Percentiles rank a stretch among this genome's conserved stretches.
Conservation (phyloP, 1,140 invertebrate species). For the Scaptomyza graminum region DNA sequence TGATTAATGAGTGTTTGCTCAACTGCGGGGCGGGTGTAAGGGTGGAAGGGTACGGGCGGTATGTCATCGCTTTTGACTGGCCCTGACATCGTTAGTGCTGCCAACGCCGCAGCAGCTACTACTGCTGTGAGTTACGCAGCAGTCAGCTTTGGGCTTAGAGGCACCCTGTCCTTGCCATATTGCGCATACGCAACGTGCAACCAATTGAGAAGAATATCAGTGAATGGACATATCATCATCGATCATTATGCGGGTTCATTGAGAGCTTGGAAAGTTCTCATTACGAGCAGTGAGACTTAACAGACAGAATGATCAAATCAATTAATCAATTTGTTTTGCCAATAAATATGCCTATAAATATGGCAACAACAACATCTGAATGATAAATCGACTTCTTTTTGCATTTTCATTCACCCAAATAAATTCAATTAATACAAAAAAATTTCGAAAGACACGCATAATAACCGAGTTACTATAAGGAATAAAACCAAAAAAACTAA, state of each 20-base stretch:
- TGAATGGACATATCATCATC: constrained; percentile 45
- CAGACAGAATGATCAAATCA: constrained; percentile 39
- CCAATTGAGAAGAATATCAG: constrained; percentile 1
- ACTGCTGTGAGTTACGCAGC: constrained; percentile 45
- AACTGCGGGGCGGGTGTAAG: neutral
- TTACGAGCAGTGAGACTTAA: constrained; percentile 17
- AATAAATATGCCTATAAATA: constrained; percentile 76
- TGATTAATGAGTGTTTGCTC: constrained; percentile 50
- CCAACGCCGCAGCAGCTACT: constrained; percentile 34
- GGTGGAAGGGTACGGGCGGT: neutral
- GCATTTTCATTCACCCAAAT: constrained; percentile 66
- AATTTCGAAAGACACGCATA: constrained; percentile 57
- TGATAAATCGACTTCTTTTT: constrained; percentile 68
- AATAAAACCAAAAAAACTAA: constrained; percentile 45
- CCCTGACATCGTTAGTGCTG: constrained; percentile 51
- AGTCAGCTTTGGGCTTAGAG: constrained; percentile 20
- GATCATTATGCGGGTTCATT: constrained; percentile 41
- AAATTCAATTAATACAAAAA: constrained; percentile 67
- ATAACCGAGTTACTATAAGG: constrained; percentile 30
- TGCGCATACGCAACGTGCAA: constrained; percentile 48
- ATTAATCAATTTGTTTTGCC: constrained; percentile 81
- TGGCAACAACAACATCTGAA: constrained; percentile 53
- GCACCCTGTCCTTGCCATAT: constrained; percentile 32
- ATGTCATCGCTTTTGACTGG: constrained; percentile 24
- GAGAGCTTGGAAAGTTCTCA: constrained; percentile 51